Evolutionary conservation across 2,888 invertebrate species (phyloP).

Genomic region (Euclidia mi): DNA sequence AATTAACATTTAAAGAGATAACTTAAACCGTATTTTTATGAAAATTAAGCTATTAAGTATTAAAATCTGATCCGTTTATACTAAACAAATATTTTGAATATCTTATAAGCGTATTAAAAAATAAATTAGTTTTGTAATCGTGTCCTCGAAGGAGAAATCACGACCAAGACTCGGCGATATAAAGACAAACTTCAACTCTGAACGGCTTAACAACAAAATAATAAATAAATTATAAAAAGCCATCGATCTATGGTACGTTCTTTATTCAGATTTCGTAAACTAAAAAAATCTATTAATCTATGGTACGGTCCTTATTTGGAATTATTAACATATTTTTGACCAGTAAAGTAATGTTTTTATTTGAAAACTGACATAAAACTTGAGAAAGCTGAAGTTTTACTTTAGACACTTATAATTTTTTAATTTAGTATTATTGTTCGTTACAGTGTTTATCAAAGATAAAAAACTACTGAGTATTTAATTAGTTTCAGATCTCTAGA

Average conservation of each 20-base stretch:
- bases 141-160: constrained; percentile 31
- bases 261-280: too few species aligned
- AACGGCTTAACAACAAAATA: constrained; percentile 8
- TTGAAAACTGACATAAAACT: too few species aligned
- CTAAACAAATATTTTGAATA: constrained; percentile 33
- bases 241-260: too few species aligned
- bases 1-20: constrained; percentile 2
- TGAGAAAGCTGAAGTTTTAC: too few species aligned
- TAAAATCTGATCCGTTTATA: constrained; percentile 23
- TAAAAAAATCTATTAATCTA: not conserved
- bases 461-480: too few species aligned
- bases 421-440: too few species aligned
- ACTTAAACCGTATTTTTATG: constrained; percentile 9
- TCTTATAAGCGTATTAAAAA: constrained; percentile 42
- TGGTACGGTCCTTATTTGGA: too few species aligned
- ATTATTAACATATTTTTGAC: too few species aligned
- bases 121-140: constrained; percentile 51
- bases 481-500: too few species aligned
- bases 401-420: too few species aligned
- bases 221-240: not conserved
- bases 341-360: too few species aligned
- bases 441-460: too few species aligned
- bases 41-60: constrained; percentile 45
- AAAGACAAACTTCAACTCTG: constrained; percentile 44
- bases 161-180: constrained; percentile 22